These are phyloP conservation scores for Potorous gilbertii DNA, from an alignment of 2,797 vertebrate species.

Conservation along the genomic window DNA sequence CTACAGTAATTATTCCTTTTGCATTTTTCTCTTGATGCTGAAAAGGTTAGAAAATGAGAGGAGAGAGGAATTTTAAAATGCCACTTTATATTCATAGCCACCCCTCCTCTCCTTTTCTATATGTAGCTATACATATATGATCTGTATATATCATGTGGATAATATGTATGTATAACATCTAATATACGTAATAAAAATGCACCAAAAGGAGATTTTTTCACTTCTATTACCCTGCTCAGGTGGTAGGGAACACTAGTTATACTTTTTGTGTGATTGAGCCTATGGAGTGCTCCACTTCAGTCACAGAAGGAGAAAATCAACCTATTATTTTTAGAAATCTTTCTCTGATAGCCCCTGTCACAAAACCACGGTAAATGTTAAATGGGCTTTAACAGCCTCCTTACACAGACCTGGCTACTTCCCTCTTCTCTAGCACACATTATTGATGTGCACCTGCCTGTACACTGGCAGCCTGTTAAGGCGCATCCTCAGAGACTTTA, in stretches of 20 bases:
- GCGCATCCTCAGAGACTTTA: neutral
- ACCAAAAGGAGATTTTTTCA: neutral
- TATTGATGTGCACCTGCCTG: neutral
- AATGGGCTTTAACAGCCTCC: too few species aligned
- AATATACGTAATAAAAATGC: constrained; percentile 1
- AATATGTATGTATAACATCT: too few species aligned
- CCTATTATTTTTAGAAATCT: neutral
- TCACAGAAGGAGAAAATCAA: neutral
- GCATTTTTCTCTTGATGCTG: neutral
- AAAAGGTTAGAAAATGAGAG: neutral
- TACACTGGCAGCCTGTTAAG: constrained; percentile 18
- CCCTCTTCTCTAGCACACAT: neutral
- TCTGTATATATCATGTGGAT: too few species aligned
- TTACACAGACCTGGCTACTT: neutral
- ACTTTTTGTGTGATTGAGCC: neutral
- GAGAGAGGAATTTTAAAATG: too few species aligned
- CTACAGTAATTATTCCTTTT: neutral
- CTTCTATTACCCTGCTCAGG: neutral
- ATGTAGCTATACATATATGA: too few species aligned
- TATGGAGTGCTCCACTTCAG: neutral
- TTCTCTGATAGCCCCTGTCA: neutral
- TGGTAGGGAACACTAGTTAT: neutral
- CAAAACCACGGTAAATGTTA: constrained; percentile 19
- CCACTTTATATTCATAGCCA: too few species aligned
- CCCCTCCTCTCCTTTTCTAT: too few species aligned